Evolutionary conservation across 1,140 invertebrate genomes (phyloP).

Genomic region (Sitophilus oryzae): DNA sequence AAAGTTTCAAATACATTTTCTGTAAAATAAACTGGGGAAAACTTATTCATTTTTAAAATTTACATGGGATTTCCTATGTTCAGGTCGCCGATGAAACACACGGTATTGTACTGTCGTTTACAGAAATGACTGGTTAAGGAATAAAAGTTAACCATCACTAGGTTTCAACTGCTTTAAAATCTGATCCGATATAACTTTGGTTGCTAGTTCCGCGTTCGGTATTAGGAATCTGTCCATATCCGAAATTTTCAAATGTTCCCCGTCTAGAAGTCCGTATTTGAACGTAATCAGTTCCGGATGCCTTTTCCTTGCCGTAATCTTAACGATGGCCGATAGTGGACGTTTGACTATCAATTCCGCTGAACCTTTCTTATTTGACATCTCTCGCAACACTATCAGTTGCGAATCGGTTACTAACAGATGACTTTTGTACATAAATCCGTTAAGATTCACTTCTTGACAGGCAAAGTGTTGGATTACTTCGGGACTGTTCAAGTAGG

Average conservation of each 20-base stretch:
- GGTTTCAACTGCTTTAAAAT: slow-evolving; percentile 53
- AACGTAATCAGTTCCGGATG: slow-evolving; percentile 94
- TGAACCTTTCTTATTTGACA: slow-evolving; percentile 65
- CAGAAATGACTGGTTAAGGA: too few relatives aligned
- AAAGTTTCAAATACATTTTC: too few relatives aligned
- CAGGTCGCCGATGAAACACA: too few relatives aligned
- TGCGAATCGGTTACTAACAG: slow-evolving; percentile 84
- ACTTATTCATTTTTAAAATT: too few relatives aligned
- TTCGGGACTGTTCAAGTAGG: slow-evolving; percentile 78
- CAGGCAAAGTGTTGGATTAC: slow-evolving; percentile 83
- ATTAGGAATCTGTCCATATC: slow-evolving; percentile 92
- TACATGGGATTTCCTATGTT: too few relatives aligned
- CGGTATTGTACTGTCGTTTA: too few relatives aligned
- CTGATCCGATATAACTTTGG: slow-evolving; percentile 70
- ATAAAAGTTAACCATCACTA: too few relatives aligned
- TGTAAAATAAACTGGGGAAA: too few relatives aligned
- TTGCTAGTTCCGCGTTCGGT: slow-evolving; percentile 84
- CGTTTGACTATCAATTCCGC: slow-evolving; percentile 80
- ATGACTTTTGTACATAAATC: slow-evolving; percentile 77
- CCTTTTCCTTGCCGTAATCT: slow-evolving; percentile 92
- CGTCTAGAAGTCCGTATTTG: slow-evolving; percentile 78
- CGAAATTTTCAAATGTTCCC: slow-evolving; percentile 65
- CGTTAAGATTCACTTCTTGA: slow-evolving; percentile 84
- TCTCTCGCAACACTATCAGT: slow-evolving; percentile 80
- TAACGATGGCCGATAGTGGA: slow-evolving; percentile 83